Evolutionary conservation across 1,140 invertebrate genomes (phyloP), one percentile per base, ranked within the genome.

Genomic region (Trichomalopsis sarcophagae): DNA sequence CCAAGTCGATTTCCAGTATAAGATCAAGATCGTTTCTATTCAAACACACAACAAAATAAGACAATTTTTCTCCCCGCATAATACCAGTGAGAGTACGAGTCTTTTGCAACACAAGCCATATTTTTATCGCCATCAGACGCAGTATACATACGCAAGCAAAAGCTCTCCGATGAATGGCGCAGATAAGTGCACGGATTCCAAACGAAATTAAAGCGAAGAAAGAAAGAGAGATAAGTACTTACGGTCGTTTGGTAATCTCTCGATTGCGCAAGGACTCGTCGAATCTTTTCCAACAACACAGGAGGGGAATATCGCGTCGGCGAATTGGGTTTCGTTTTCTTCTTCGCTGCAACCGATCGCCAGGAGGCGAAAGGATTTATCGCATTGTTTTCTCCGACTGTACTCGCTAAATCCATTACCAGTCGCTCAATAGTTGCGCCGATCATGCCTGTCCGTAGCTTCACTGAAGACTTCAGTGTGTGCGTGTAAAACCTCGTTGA

Each of bases 201-300:
- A 23, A 30, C 44, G 23, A 6, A 81, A 44, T 69, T 47, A 71
- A 80, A 55, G 50, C 21, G 55, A 7, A 62, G 55, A n/a, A n/a
- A 62, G 55, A 62, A n/a, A 62, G 21, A 62, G 55, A 68, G n/a
- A 36, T 4, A n/a, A 30, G 3, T 17, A 50, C 27, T 27, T 50
- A 50, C 21, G 9, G 55, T 40, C 33, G 21, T 81, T 69, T 44
- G 66, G 78, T 47, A 81, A 81, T 69, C 21, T 81, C 27, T 1
- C 66, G 21, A 69, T 81, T 81, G 44, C 68, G n/a, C 68, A 81
- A 81, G 10, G 17, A 81, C 66, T 68, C 66, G 66, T 62, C 55
- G 68, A 13, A 6, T 71, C 68, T 71, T 68, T 68, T 10, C 23
- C n/a, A 14, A 2, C 47, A 50, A 14, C 47, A 10, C 13, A 13